Evolutionary conservation across 2,888 invertebrate genomes (phyloP).

Genomic region (Phortica okadai): DNA sequence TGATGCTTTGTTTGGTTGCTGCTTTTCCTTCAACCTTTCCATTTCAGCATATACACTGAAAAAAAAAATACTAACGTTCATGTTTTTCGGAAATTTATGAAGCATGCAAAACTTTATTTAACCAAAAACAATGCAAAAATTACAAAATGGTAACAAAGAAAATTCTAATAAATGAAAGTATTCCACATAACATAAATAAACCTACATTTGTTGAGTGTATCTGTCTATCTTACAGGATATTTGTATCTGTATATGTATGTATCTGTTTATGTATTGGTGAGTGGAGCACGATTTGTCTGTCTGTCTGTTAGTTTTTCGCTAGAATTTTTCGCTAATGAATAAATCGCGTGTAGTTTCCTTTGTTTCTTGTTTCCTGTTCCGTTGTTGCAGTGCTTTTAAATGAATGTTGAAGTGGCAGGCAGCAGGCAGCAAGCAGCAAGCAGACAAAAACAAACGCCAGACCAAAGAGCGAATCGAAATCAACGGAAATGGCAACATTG

Average conservation of each 20-base stretch:
- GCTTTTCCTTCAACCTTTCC: background rate
- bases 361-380: constrained; percentile 22
- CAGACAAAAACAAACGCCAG: background rate
- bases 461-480: constrained; percentile 13
- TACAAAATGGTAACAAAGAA: too few species aligned
- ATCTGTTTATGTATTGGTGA: background rate
- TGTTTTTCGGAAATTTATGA: too few species aligned
- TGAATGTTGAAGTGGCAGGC: constrained; percentile 9
- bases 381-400: constrained; percentile 22
- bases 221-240: too few species aligned
- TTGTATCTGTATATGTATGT: too few species aligned
- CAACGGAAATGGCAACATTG: constrained; percentile 28
- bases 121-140: too few species aligned
- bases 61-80: background rate
- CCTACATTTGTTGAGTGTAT: too few species aligned
- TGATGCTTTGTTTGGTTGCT: constrained; percentile 9
- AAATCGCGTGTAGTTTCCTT: constrained; percentile 43
- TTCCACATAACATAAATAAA: too few species aligned
- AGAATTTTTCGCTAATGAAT: constrained; percentile 44
- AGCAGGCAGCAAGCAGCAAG: background rate
- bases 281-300: background rate
- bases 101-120: too few species aligned
- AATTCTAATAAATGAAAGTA: too few species aligned
- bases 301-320: constrained; percentile 20
- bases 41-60: background rate